Evolutionary conservation across 1,140 invertebrate genomes (phyloP), one percentile per base, ranked within the genome.

Genomic region (Heterodera schachtii): DNA sequence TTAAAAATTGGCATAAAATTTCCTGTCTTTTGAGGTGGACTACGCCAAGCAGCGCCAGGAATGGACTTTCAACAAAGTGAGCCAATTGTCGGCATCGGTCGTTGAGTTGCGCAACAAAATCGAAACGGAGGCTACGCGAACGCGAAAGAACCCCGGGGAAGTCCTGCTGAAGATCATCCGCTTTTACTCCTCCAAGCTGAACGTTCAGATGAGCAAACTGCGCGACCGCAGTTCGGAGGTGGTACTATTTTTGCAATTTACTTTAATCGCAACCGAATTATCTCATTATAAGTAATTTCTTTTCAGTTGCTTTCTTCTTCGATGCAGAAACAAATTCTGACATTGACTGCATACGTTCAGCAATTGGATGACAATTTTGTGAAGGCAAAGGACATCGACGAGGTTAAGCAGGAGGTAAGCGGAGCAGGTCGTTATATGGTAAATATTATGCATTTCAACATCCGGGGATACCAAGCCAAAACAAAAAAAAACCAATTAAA

Each of bases 41-140:
- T 84, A 79, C 76, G 60, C 83, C 31, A 70, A 75, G 67, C 64
- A 85, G n/a, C 46, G 70, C 9, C 69, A 67, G 11, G 74, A 83
- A 47, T 83, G 82, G 82, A 80, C 83, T 4, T 85, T 64, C 64
- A 66, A 84, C 31, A 76, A 83, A 49, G 49, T 80, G 57, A 76
- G 78, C 7, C 49, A 83, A n/a, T n/a, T 77, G 7, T 74, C 82
- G 2, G 47, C 75, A 5, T 41, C 75, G n/a, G 69, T 74, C 43
- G 47, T 57, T 47, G 79, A 85, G 3, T 21, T 83, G 31, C 81
- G 83, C 75, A 47, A 57, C 31, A 66, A 69, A 21, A 73, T 84
- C n/a, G 79, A 85, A 31, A 66, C 13, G 31, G 79, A 83, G 47
- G 82, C 82, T n/a, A 78, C n/a, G 46, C 31, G 69, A 13, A 44